These are phyloP conservation scores for Pecten maximus DNA, from an alignment of 2,888 invertebrate genomes.

Conservation along the genomic window DNA sequence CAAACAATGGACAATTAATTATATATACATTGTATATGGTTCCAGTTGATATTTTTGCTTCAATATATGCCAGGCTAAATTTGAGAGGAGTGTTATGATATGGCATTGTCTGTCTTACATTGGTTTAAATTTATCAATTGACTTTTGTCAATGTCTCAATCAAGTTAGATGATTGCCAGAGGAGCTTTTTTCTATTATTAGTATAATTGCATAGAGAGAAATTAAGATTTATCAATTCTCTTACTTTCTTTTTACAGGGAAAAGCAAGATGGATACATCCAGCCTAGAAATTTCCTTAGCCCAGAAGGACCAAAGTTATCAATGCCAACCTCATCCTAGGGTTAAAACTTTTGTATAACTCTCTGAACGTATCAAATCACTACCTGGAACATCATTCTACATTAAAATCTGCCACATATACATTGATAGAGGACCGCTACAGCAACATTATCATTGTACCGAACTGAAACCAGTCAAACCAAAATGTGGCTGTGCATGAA, in stretches of 20 bases:
- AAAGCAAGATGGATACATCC: constrained; percentile 82
- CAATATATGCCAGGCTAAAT: too few species aligned
- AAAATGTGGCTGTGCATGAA: neutral
- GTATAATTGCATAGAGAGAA: too few species aligned
- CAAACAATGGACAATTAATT: too few species aligned
- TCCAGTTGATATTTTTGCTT: too few species aligned
- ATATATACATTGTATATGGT: too few species aligned
- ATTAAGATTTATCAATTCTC: constrained; percentile 33
- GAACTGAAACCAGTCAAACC: neutral
- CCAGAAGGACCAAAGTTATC: constrained; percentile 80
- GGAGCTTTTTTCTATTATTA: too few species aligned
- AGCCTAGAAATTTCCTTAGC: constrained; percentile 82
- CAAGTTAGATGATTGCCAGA: too few species aligned
- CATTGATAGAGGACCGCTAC: neutral
- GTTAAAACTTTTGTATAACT: neutral
- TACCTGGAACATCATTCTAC: neutral
- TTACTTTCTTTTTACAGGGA: constrained; percentile 74
- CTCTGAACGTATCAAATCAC: constrained; percentile 5
- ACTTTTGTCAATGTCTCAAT: too few species aligned
- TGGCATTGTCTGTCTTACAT: too few species aligned
- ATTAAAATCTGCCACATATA: neutral
- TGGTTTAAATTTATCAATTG: too few species aligned
- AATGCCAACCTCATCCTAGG: neutral
- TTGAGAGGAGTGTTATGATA: too few species aligned
- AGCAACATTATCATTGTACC: neutral